These are phyloP conservation scores for Calcarius lapponicus DNA, from an alignment of 2,797 vertebrate genomes.

Conservation along the genomic window DNA sequence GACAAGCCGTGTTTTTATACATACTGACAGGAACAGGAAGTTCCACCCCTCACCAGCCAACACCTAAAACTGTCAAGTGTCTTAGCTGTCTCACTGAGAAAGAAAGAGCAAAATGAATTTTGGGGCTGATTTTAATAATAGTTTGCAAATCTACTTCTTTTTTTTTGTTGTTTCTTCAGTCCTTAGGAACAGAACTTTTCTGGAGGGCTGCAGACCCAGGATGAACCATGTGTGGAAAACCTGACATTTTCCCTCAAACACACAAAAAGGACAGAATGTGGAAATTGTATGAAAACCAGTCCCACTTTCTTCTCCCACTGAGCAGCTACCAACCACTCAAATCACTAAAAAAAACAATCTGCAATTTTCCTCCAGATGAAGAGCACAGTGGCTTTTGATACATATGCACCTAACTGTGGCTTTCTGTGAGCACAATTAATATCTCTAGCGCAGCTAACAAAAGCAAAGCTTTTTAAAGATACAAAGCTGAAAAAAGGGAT, in stretches of 20 bases:
- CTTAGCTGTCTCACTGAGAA: neutral
- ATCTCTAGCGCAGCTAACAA: constrained; percentile 21
- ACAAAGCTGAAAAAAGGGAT: neutral
- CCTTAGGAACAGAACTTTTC: neutral
- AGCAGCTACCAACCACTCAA: constrained; percentile 22
- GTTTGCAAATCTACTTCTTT: neutral
- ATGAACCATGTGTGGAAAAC: constrained; percentile 4
- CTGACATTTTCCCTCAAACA: neutral
- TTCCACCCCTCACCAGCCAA: neutral
- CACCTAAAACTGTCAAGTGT: neutral
- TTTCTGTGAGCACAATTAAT: constrained; percentile 56
- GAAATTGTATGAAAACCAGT: neutral
- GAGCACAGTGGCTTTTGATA: neutral
- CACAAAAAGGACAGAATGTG: neutral
- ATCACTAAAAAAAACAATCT: neutral
- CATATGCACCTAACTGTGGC: neutral
- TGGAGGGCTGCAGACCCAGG: neutral
- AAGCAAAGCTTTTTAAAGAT: constrained; percentile 32
- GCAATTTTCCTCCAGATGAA: constrained; percentile 38
- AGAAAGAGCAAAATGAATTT: neutral
- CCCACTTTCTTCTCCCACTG: constrained; percentile 16
- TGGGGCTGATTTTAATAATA: neutral
- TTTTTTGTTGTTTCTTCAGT: neutral
- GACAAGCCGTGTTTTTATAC: neutral
- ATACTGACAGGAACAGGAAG: constrained; percentile 1